phyloP scores from a whole-genome alignment of 2,113 vertebrate genomes.

The Hypomesus transpacificus region DNA sequence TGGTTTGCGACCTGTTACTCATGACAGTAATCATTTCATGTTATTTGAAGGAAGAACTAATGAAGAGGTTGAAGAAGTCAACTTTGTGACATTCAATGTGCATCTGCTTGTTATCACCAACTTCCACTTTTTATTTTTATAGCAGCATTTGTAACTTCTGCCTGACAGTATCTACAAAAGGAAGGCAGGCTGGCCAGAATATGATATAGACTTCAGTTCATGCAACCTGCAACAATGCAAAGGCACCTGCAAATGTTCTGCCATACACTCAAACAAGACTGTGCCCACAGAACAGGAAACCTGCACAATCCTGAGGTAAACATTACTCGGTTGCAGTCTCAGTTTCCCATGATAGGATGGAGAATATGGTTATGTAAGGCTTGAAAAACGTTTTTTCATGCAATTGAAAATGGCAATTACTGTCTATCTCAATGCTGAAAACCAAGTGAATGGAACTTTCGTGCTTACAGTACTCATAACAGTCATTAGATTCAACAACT shows the following conservation, averaged over 20 bases:
- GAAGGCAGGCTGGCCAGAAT: slow-evolving; percentile 25
- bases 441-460: no score
- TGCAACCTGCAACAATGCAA: background rate
- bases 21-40: no score
- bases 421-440: no score
- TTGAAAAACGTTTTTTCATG: no score
- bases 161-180: slow-evolving; percentile 8
- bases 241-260: background rate
- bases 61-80: no score
- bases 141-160: background rate
- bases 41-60: no score
- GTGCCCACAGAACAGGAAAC: slow-evolving; percentile 63
- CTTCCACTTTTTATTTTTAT: slow-evolving; percentile 1
- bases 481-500: no score
- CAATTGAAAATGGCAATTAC: no score
- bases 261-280: background rate
- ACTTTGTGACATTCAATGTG: background rate
- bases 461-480: no score
- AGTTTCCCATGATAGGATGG: slow-evolving; percentile 26
- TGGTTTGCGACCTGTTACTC: no score
- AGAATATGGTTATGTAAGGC: no score
- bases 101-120: background rate
- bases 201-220: slow-evolving; percentile 2
- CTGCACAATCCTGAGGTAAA: slow-evolving; percentile 10
- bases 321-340: slow-evolving; percentile 36